Base-by-base conservation (phyloP, 2,113 vertebrate genomes). In the Jacana jacana region DNA sequence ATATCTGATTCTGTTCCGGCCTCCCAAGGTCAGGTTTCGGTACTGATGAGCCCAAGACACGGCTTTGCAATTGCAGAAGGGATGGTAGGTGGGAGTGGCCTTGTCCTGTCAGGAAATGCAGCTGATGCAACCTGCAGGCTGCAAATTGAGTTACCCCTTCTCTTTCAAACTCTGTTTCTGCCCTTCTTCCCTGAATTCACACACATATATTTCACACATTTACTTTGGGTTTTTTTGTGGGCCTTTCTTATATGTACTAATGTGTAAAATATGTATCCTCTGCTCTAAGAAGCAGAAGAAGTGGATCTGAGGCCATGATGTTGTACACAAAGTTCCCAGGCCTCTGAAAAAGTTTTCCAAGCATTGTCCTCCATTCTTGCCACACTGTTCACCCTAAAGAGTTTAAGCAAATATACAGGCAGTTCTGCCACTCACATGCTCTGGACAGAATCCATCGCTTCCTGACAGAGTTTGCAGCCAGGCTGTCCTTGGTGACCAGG, bases 21-120 rank as follows among this genome's bases (percentile, higher is more conserved):
- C 98, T 98, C 81, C 97, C 96, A 5, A 65, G 91, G 80, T 98
- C 97, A 31, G 94, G 64, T 95, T 97, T 98, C 42, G 49, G 97
- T 92, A 86, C 94, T 1, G 87, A 33, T 92, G 93, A 97, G n/a
- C 97, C 97, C 86, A 97, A 98, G 83, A 94, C 89, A 3, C 37
- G 79, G 30, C 61, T 98, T 95, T 98, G 98, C 66, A 10, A 24
- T 98, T 83, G 96, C 72, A 85, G 96, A 97, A 69, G 97, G 97
- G 97, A 92, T 96, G 25, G 33, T 93, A 96, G 97, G 97, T 97
- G 76, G 96, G 96, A 75, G 57, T 22, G 7, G 13, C 25, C 37
- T 57, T 51, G 37, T 61, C 19, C 68, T 70, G 18, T 55, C 20
- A 31, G 68, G 71, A 83, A 82, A 49, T 33, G 39, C 1, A 11